Evolutionary conservation across 1,140 invertebrate species (phyloP), one percentile per base, ranked within the genome.

Genomic region (Drosophila kohkoa): DNA sequence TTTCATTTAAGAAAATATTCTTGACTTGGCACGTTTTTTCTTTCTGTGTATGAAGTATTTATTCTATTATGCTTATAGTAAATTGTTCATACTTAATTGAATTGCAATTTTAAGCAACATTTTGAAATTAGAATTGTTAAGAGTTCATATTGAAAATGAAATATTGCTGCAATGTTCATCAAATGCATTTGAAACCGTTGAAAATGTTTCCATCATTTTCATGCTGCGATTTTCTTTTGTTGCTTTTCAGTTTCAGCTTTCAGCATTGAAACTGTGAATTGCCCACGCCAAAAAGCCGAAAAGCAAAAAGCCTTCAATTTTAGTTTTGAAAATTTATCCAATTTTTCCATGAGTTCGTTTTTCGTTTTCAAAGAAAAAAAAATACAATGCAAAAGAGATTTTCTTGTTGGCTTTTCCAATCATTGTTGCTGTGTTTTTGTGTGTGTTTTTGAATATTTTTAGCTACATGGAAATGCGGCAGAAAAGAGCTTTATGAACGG

Each of bases 261-360:
- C n/a, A 43, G 41, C 41, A 13, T 43, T 43, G 41, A 13, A 43
- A 43, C 13, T 43, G 41, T 43, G 41, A 3, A 13, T 43, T 43
- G 41, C 41, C 41, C 41, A 43, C 41, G 41, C 41, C 41, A 43
- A 3, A 43, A 43, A 43, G n/a, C 15, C 32, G 13, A 51, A 32
- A 49, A 62, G 5, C 30, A 46, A 32, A 52, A 57, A 35, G 16
- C n/a, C 30, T 63, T 54, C 43, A 75, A 63, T 55, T 63, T 75
- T 35, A 48, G 54, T 45, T 64, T 30, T 28, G 15, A 16, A 38
- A 38, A 35, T 38, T n/a, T 79, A 63, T 69, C 52, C 66, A 66
- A 76, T 79, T 83, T 25, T 79, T 75, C 81, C 76, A 82, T 83
- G 77, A 49, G 28, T 20, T 25, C 20, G 20, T 25, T 65, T 65